A percentile compares a stretch with the other conserved stretches of the same genome.
These are phyloP conservation scores for Tiliacea aurago DNA, from an alignment of 2,888 invertebrate species.

Conservation along the genomic window DNA sequence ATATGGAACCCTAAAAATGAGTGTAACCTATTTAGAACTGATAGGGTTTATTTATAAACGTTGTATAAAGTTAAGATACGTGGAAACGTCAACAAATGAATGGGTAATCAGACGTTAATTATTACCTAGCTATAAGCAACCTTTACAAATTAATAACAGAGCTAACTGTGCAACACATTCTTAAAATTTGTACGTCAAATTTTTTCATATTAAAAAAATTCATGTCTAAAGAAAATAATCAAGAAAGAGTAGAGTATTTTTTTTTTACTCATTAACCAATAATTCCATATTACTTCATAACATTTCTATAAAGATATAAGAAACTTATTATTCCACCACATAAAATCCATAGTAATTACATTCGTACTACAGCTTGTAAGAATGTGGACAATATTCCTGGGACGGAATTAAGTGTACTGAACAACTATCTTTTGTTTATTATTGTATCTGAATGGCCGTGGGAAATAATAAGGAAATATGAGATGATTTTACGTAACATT, in stretches of 20 bases:
- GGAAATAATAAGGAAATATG: constrained; percentile 24
- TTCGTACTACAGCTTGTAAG: constrained; percentile 19
- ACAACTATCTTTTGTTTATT: constrained; percentile 36
- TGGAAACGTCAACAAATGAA: too few species aligned
- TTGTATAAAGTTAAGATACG: too few species aligned
- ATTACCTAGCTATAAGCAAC: too few species aligned
- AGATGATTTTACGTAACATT: constrained; percentile 5
- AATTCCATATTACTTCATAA: background rate
- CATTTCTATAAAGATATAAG: background rate
- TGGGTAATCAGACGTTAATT: too few species aligned
- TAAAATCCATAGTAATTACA: constrained; percentile 23
- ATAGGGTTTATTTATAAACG: too few species aligned
- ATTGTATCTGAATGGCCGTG: constrained; percentile 8
- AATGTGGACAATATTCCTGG: constrained; percentile 24
- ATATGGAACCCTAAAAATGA: too few species aligned
- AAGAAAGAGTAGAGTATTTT: background rate
- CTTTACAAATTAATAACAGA: too few species aligned
- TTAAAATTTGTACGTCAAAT: too few species aligned
- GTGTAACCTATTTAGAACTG: too few species aligned
- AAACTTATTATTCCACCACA: constrained; percentile 4
- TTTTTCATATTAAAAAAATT: too few species aligned
- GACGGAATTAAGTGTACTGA: constrained; percentile 32
- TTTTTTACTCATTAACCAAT: background rate
- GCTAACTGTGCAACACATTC: background rate
- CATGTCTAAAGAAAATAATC: background rate